Conservation (phyloP, 1,140 invertebrate species). For the Listronotus bonariensis region DNA sequence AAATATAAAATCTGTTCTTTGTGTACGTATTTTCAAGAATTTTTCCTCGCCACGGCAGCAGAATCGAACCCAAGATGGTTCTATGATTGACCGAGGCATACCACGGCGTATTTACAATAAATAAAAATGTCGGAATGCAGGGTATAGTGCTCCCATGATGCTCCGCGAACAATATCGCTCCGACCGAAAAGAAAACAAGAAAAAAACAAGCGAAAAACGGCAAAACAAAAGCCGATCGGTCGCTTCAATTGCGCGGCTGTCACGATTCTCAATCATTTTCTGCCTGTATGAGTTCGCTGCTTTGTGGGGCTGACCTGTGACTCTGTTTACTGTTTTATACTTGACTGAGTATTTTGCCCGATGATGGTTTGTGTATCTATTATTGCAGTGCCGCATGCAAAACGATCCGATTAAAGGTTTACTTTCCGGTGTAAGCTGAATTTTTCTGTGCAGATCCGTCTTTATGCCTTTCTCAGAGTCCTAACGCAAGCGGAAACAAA, state of each 20-base stretch:
- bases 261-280: slow-evolving; percentile 31
- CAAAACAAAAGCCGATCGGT: slow-evolving; percentile 20
- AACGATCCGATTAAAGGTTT: slow-evolving; percentile 21
- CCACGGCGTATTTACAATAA: slow-evolving; percentile 11
- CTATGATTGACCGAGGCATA: slow-evolving; percentile 9
- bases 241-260: slow-evolving; percentile 17
- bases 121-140: slow-evolving; percentile 12
- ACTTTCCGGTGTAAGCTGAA: slow-evolving; percentile 15
- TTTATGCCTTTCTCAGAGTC: too few relatives aligned
- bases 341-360: slow-evolving; percentile 14
- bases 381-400: slow-evolving; percentile 23
- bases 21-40: not conserved
- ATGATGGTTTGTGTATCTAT: slow-evolving; percentile 27
- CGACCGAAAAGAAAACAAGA: not conserved
- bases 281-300: slow-evolving; percentile 21
- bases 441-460: not conserved
- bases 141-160: slow-evolving; percentile 15
- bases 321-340: slow-evolving; percentile 30
- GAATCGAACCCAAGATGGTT: not conserved
- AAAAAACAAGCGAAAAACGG: slow-evolving; percentile 9
- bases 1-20: too few relatives aligned
- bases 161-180: slow-evolving; percentile 14
- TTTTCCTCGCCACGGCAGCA: not conserved
- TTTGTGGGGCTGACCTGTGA: slow-evolving; percentile 28
- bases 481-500: too few relatives aligned